These are phyloP conservation scores for Clarias pachynema DNA, from an alignment of 2,797 vertebrate genomes.

Conservation along the genomic window DNA sequence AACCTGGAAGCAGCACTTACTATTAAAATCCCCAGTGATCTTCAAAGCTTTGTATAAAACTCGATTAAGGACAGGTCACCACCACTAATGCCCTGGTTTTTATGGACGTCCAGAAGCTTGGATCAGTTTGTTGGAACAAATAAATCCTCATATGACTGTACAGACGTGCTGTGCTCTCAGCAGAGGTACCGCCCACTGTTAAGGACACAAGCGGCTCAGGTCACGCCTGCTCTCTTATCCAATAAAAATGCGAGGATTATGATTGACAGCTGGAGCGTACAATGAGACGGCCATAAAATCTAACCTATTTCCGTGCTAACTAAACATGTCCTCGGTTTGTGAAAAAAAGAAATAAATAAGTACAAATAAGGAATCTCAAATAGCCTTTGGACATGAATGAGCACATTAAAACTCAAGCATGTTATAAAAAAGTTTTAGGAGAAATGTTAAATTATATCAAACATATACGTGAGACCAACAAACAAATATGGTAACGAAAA, in stretches of 20 bases:
- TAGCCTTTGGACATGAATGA: too few species aligned
- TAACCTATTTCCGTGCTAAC: not conserved
- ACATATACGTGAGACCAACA: too few species aligned
- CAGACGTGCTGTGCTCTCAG: not conserved
- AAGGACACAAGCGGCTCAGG: too few species aligned
- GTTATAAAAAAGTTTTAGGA: not conserved
- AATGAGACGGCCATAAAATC: not conserved
- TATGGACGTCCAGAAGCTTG: not conserved
- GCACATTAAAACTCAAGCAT: not conserved
- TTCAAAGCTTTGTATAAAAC: not conserved
- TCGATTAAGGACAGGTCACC: not conserved
- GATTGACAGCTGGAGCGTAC: not conserved
- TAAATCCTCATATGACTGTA: not conserved
- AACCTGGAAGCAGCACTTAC: conserved; percentile 9
- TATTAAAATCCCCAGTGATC: not conserved
- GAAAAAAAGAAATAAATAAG: not conserved
- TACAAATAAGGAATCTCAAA: too few species aligned
- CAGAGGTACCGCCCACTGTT: not conserved
- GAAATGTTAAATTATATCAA: not conserved
- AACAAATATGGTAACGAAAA: not conserved
- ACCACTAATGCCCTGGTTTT: not conserved
- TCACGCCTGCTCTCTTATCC: not conserved
- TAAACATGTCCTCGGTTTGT: not conserved
- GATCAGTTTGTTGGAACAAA: not conserved
- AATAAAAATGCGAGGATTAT: not conserved